phyloP scores from a whole-genome alignment of 2,113 vertebrate species.

The Apodemus speciosus region DNA sequence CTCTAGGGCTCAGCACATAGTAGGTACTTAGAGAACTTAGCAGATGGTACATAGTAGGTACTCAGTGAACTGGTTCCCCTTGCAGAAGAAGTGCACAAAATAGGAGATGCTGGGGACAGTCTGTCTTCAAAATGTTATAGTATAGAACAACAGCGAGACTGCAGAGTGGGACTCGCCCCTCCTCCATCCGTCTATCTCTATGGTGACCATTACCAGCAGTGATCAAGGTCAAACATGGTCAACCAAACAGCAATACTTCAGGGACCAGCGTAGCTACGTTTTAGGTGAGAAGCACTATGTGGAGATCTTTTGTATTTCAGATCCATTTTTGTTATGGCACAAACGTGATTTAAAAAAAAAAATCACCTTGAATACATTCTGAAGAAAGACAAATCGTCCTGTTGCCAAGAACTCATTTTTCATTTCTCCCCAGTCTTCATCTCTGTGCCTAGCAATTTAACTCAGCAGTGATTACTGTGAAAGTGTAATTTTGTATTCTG shows the following conservation, averaged over 20 bases:
- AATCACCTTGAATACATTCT: not conserved
- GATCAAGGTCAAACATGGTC: constrained; percentile 55
- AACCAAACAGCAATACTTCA: not conserved
- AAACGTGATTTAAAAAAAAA: not conserved
- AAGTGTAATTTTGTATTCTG: constrained; percentile 29
- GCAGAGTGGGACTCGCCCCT: not conserved
- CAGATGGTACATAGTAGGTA: not conserved
- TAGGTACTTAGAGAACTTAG: not conserved
- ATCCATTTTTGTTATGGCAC: not conserved
- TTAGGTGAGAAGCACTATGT: not conserved
- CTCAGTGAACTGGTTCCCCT: not conserved
- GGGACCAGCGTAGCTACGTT: not conserved
- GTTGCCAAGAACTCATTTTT: not conserved
- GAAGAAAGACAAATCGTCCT: constrained; percentile 17
- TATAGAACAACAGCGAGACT: not conserved
- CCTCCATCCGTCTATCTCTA: not conserved
- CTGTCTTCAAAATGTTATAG: not conserved
- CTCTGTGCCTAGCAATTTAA: not conserved
- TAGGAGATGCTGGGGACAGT: not conserved
- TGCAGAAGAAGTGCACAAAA: not conserved
- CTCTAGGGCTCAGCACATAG: not conserved
- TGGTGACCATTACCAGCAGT: constrained; percentile 39
- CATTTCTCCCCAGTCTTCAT: not conserved
- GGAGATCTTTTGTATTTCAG: not conserved
- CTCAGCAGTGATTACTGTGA: not conserved